phyloP scores from a whole-genome alignment of 2,888 invertebrate genomes.

The Emmelina monodactyla region DNA sequence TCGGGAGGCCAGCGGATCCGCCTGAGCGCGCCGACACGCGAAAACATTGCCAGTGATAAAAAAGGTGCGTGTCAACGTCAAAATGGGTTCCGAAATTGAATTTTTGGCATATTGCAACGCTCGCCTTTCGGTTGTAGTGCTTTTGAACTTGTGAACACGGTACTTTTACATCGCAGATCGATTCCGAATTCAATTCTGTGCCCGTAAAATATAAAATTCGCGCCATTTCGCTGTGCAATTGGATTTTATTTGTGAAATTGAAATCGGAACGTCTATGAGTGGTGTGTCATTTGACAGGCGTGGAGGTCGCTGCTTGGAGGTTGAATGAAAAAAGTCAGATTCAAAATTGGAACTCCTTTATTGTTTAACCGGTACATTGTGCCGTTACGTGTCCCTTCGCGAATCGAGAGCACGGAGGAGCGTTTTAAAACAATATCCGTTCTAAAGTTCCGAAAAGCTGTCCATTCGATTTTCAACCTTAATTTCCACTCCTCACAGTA shows the following conservation, averaged over 20 bases:
- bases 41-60: no score
- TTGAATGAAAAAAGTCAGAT: conserved; percentile 9
- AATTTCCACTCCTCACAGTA: neutral
- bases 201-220: conserved; percentile 1
- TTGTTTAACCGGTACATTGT: conserved; percentile 45
- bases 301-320: conserved; percentile 1
- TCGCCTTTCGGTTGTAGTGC: no score
- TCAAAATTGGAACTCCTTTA: conserved; percentile 34
- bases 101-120: conserved; percentile 7
- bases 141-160: no score
- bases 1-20: conserved; percentile 35
- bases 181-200: conserved; percentile 1
- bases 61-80: neutral
- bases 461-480: neutral
- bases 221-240: conserved; percentile 3
- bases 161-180: no score
- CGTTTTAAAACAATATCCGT: conserved; percentile 18
- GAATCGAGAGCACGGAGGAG: conserved; percentile 30
- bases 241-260: neutral
- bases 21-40: conserved; percentile 23
- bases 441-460: conserved; percentile 7
- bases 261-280: conserved; percentile 2
- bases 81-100: conserved; percentile 24
- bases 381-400: conserved; percentile 53
- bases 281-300: neutral